Conservation (phyloP, 2,797 vertebrate species). For the Platyrinchus mystaceus region DNA sequence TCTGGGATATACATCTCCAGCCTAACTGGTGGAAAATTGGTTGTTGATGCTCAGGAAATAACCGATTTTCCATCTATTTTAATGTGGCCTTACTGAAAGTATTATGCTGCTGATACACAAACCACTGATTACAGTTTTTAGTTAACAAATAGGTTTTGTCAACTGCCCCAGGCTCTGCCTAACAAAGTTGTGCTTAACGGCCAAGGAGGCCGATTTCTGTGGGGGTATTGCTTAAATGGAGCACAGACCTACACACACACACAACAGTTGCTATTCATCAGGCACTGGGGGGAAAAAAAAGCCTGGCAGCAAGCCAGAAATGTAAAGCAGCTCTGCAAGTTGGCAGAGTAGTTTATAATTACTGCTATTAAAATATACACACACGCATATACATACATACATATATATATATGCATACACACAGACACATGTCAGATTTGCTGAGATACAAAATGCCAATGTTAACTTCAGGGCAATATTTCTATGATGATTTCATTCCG, state of each 20-base stretch:
- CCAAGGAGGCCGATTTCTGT: constrained; percentile 62
- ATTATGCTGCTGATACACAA: constrained; percentile 39
- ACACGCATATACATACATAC: accelerated
- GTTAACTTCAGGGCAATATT: constrained; percentile 68
- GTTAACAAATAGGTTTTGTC: constrained; percentile 69
- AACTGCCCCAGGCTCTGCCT: constrained; percentile 67
- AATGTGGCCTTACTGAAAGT: constrained; percentile 38
- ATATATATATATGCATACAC: neutral
- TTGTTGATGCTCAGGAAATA: constrained; percentile 76
- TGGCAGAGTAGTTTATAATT: constrained; percentile 81
- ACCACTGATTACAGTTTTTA: constrained; percentile 70
- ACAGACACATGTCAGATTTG: constrained; percentile 60
- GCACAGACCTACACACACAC: constrained; percentile 36
- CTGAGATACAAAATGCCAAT: constrained; percentile 70
- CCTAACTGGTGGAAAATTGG: constrained; percentile 75
- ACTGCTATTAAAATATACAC: constrained; percentile 74
- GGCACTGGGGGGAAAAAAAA: constrained; percentile 1
- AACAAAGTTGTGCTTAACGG: constrained; percentile 73
- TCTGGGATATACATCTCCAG: constrained; percentile 61
- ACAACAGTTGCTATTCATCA: constrained; percentile 78
- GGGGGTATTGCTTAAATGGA: constrained; percentile 71
- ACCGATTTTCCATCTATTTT: constrained; percentile 76
- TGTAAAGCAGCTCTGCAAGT: constrained; percentile 74
- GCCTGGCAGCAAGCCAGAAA: constrained; percentile 71
- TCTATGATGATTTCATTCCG: constrained; percentile 71